Base-by-base conservation (phyloP, 2,113 vertebrate species). In the Tauraco erythrolophus region DNA sequence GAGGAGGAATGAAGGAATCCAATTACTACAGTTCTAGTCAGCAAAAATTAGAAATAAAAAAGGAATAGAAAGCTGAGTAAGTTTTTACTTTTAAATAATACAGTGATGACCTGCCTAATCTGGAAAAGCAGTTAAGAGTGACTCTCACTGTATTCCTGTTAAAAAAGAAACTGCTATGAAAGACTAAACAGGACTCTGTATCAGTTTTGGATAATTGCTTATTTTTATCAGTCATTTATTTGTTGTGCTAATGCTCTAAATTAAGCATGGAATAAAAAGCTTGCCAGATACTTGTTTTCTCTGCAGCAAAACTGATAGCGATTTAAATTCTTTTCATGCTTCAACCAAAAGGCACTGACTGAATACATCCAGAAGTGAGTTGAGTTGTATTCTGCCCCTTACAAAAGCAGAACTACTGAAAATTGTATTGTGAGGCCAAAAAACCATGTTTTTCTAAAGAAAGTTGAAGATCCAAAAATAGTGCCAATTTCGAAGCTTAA, bases 1-100 rank as follows among this genome's bases (percentile, higher is more conserved):
- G 88, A 89, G 48, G 82, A 97, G 15, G 69, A 95, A 85, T 30
- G 79, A 95, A 94, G 64, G 54, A 89, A 91, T 94, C 13, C 46
- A 94, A 69, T 87, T 84, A 56, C 37, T 53, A 24, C 30, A 41
- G 25, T 43, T 86, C 56, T 91, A 91, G 41, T 93, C 46, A 66
- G 57, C n/a, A 82, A 94, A 92, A 91, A 46, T 19, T 6, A 74
- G 54, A 84, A 91, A 84, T 69, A 66, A 90, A 91, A 90, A 84
- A 68, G 37, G 91, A 88, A 96, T 10, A 46, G 46, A 82, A 91
- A 35, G n/a, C 35, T 37, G 41, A 65, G 14, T 33, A 80, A 41
- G 35, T 41, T 76, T 85, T 57, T 31, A 27, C 37, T 92, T 84
- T 41, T 33, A 88, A 94, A 66, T 94, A 94, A 39, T 69, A 28